Evolutionary conservation across 2,888 invertebrate species (phyloP).

Genomic region (Meteorus cinctellus): DNA sequence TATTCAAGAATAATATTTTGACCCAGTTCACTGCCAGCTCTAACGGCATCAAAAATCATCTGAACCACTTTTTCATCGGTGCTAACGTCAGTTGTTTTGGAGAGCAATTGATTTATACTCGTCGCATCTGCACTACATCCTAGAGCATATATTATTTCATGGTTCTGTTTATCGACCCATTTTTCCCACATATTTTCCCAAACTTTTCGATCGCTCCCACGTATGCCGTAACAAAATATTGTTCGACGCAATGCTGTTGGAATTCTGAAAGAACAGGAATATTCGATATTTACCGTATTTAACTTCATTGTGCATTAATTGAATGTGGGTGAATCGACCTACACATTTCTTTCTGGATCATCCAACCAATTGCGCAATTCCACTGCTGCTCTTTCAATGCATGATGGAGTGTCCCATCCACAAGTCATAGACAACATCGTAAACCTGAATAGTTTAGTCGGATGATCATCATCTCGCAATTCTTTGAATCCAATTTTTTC

Average conservation of each 20-base stretch:
- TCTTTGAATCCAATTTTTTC: not conserved
- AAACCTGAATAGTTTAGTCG: not conserved
- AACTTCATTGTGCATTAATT: not conserved
- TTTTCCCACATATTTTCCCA: not conserved
- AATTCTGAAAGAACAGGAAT: not conserved
- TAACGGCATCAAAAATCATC: not conserved
- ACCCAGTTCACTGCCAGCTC: not conserved
- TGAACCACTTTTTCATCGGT: not conserved
- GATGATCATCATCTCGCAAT: not conserved
- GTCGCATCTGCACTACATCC: not conserved
- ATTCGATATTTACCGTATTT: not conserved
- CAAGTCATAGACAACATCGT: not conserved
- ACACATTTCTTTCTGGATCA: not conserved
- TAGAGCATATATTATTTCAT: not conserved
- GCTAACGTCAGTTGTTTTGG: not conserved
- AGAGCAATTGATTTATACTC: not conserved
- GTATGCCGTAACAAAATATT: not conserved
- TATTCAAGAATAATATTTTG: not conserved
- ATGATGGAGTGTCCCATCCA: not conserved
- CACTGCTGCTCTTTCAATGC: not conserved
- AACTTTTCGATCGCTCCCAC: not conserved
- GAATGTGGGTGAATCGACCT: not conserved
- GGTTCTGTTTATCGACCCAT: not conserved
- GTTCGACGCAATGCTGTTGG: not conserved
- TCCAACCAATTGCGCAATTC: not conserved